Percentiles rank a stretch among this genome's conserved stretches.
phyloP scores from a whole-genome alignment of 2,797 vertebrate genomes.

The Phylloscopus collybita region DNA sequence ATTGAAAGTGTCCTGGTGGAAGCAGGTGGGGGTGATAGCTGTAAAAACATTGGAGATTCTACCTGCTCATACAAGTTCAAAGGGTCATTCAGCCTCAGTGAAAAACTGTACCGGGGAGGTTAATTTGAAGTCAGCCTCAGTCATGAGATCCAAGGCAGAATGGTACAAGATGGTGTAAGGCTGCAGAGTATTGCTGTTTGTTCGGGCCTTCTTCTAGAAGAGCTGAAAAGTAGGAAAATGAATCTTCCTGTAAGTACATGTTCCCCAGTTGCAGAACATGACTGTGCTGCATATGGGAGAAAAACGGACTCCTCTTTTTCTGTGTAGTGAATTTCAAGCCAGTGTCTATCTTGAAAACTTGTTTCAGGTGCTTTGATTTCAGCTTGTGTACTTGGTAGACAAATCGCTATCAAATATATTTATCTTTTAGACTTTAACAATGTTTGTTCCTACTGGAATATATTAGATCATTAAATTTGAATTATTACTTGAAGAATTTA shows the following conservation, averaged over 20 bases:
- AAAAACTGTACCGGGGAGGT: not conserved
- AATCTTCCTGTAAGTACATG: not conserved
- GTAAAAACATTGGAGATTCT: not conserved
- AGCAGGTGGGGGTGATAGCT: not conserved
- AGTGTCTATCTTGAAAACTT: not conserved
- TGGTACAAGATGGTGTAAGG: not conserved
- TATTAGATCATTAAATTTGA: not conserved
- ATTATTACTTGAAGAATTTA: not conserved
- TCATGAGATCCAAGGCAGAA: not conserved
- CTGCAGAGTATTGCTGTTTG: not conserved
- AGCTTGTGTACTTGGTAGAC: not conserved
- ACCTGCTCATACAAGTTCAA: not conserved
- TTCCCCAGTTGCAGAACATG: not conserved
- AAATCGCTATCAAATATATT: not conserved
- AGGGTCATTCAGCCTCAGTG: not conserved
- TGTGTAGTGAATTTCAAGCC: not conserved
- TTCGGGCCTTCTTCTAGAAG: not conserved
- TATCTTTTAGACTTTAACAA: not conserved
- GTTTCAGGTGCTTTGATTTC: not conserved
- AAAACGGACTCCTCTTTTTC: not conserved
- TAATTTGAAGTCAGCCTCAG: not conserved
- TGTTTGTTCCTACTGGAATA: not conserved
- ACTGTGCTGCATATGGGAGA: not conserved
- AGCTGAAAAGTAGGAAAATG: not conserved
- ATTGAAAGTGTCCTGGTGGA: not conserved